Evolutionary conservation across 2,888 invertebrate genomes (phyloP).

Genomic region (Hydrotaea cyrtoneurina): DNA sequence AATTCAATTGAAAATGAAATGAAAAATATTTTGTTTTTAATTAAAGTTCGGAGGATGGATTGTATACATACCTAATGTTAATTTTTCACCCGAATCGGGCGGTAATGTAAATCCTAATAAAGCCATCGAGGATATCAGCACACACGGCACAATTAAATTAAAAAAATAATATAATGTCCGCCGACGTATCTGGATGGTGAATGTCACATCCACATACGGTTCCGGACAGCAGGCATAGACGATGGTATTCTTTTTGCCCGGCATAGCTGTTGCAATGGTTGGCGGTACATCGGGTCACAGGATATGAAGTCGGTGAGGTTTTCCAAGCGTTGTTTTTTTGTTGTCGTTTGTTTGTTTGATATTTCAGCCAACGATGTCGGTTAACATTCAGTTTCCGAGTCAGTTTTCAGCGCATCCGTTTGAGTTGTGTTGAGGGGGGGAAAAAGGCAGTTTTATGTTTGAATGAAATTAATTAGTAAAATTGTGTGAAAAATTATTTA

Average conservation of each 20-base stretch:
- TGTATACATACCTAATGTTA: constrained; percentile 81
- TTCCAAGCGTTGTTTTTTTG: not conserved
- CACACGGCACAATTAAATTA: constrained; percentile 99
- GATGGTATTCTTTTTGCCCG: constrained; percentile 94
- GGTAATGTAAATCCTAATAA: constrained; percentile 98
- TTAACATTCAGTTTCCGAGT: not conserved
- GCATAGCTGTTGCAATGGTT: constrained; percentile 86
- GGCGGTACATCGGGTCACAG: no score
- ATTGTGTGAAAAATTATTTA: constrained; percentile 46
- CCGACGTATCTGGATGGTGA: constrained; percentile 97
- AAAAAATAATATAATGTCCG: constrained; percentile 99
- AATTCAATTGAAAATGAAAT: constrained; percentile 36
- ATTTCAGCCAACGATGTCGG: not conserved
- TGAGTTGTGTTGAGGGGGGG: not conserved
- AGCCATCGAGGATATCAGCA: constrained; percentile 99
- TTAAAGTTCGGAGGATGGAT: not conserved
- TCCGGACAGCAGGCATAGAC: constrained; percentile 96
- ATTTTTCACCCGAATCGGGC: constrained; percentile 86
- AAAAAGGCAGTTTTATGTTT: constrained; percentile 37
- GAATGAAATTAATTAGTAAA: constrained; percentile 63
- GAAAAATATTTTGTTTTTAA: constrained; percentile 25
- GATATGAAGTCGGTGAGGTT: not conserved
- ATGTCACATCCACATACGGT: constrained; percentile 95
- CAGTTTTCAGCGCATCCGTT: constrained; percentile 3
- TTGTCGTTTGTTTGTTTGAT: no score